A percentile compares a stretch with the other conserved stretches of the same genome.
Conservation (phyloP, 1,140 invertebrate genomes). For the Drosophila simulans region DNA sequence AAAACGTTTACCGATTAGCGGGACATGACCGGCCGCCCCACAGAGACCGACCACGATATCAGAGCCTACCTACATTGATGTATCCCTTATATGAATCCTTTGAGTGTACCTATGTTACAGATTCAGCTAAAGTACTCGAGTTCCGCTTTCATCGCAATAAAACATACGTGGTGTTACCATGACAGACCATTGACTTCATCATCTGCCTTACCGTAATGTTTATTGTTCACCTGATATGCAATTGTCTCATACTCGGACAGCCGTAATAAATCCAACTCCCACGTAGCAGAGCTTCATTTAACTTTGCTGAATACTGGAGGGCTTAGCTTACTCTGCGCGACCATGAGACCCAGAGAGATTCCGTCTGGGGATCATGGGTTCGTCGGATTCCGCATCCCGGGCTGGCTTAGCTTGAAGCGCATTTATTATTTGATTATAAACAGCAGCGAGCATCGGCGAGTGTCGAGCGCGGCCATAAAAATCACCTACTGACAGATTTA, state of each 20-base stretch:
- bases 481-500: conserved; percentile 83
- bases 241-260: conserved; percentile 58
- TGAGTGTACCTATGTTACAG: no score
- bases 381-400: conserved; percentile 2
- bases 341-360: conserved; percentile 11
- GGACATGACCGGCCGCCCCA: no score
- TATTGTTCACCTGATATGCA: conserved; percentile 71
- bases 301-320: conserved; percentile 6
- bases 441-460: conserved; percentile 68
- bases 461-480: conserved; percentile 80
- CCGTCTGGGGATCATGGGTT: conserved; percentile 19
- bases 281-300: conserved; percentile 46
- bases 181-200: not conserved
- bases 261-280: conserved; percentile 70
- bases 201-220: conserved; percentile 33
- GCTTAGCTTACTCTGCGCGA: conserved; percentile 3
- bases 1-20: no score
- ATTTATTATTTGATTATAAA: conserved; percentile 83
- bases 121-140: no score
- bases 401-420: conserved; percentile 64
- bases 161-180: no score
- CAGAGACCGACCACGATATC: no score
- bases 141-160: no score
- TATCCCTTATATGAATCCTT: no score
- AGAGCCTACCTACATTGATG: no score